phyloP scores from a whole-genome alignment of 1,140 invertebrate genomes.

The Drosophila novamexicana region DNA sequence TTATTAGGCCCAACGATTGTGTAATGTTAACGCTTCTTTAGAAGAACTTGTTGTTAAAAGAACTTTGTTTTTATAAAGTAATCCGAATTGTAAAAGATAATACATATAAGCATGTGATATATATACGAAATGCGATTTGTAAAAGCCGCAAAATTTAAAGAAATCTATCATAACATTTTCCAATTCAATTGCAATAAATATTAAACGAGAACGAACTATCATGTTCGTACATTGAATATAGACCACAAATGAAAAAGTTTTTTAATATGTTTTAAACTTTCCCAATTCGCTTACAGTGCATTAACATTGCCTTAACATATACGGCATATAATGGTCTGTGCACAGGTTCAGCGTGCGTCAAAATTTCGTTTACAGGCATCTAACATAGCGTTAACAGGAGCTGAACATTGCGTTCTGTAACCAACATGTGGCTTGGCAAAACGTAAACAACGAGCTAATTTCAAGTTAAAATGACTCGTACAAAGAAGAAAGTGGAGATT shows the following conservation, averaged over 20 bases:
- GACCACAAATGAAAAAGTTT: conserved; percentile 1
- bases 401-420: conserved; percentile 6
- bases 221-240: conserved; percentile 1
- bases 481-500: conserved; percentile 86
- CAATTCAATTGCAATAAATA: conserved; percentile 38
- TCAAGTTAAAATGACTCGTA: conserved; percentile 52
- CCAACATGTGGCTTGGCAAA: conserved; percentile 43
- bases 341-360: background rate
- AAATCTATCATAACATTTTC: conserved; percentile 19
- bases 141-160: conserved; percentile 59
- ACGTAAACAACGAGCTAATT: conserved; percentile 57
- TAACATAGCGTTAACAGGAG: background rate
- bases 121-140: conserved; percentile 73
- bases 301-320: background rate
- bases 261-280: background rate
- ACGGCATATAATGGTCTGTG: background rate
- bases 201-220: conserved; percentile 13
- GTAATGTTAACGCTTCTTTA: conserved; percentile 80
- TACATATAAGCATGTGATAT: conserved; percentile 79
- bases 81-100: conserved; percentile 54
- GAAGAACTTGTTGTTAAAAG: conserved; percentile 59
- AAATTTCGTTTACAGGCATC: background rate
- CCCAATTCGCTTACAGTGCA: background rate
- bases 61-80: conserved; percentile 64
- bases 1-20: conserved; percentile 59